Conservation (phyloP, 2,888 invertebrate species). For the Deilephila porcellus region DNA sequence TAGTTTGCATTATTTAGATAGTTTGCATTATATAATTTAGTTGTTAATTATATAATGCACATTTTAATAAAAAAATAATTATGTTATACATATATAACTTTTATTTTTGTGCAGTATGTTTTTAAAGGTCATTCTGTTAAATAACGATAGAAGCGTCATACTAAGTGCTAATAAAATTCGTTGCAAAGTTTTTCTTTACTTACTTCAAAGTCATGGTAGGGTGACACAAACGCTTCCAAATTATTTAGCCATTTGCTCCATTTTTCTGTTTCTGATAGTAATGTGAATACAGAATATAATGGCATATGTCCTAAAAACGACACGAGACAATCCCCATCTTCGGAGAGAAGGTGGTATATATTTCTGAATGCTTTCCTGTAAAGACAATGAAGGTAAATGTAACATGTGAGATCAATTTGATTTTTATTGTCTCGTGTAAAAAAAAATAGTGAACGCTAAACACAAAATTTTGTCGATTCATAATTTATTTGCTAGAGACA, state of each 20-base stretch:
- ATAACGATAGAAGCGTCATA: no score
- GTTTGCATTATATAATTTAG: no score
- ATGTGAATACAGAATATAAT: constrained; percentile 87
- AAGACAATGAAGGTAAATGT: constrained; percentile 36
- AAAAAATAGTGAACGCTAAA: no score
- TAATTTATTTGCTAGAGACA: no score
- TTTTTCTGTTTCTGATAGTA: constrained; percentile 63
- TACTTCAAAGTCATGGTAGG: constrained; percentile 25
- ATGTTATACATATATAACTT: no score
- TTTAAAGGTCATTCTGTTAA: no score
- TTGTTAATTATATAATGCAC: no score
- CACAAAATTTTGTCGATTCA: no score
- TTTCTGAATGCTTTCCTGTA: constrained; percentile 84
- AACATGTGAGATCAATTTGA: neutral
- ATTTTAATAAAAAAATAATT: no score
- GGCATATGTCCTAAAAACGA: constrained; percentile 88
- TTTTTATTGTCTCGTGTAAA: no score
- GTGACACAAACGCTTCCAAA: constrained; percentile 25
- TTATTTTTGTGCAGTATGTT: no score
- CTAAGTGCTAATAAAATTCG: neutral
- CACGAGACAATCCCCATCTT: constrained; percentile 88
- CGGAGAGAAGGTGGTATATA: constrained; percentile 86
- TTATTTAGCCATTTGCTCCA: constrained; percentile 28
- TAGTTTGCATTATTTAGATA: no score
- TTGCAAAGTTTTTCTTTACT: neutral